Evolutionary conservation across 2,113 vertebrate species (phyloP), one percentile per base, ranked within the genome.

Genomic region (Azemiops feae): DNA sequence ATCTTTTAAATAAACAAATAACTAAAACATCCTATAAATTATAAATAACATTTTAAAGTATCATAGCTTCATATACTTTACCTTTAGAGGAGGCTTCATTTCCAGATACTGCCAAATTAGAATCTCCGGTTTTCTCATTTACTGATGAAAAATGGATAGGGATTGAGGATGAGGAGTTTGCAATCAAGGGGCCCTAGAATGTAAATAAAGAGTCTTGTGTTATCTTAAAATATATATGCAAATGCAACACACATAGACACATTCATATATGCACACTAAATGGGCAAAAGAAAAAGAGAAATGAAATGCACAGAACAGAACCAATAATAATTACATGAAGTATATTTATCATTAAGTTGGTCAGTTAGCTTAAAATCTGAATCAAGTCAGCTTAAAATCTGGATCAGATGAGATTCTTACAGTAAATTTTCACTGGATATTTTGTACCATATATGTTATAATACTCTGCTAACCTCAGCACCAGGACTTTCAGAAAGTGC

Each of bases 11-110:
- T 2, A 87, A 87, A 25, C 27, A 87, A 89, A 25, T 25, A 39
- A 39, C 1, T 16, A 81, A 43, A 81, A 9, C 11, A 57, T 6
- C 18, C 6, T 50, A 30, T 57, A 4, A 20, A 34, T 52, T 87
- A 52, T 89, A 81, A 93, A 52, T n/a, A 60, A 25, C n/a, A n/a
- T 9, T 69, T 69, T 3, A 81, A 45, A 23, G 86, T 27, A 39
- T 27, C 16, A 39, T 92, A 45, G 2, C 22, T 27, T 88, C 30
- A 39, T 64, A 54, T 55, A 47, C 52, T 94, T 92, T 94, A 97
- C 98, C 98, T 98, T 96, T 96, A 89, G 92, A 94, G 87, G 91
- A 89, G 89, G 92, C 91, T 93, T 96, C 96, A 85, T 96, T 93
- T 10, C 90, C 96, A 92, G 96, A 94, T 58, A 57, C 96, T 86